Conservation (phyloP, 2,888 invertebrate species). For the Neoascia interrupta region DNA sequence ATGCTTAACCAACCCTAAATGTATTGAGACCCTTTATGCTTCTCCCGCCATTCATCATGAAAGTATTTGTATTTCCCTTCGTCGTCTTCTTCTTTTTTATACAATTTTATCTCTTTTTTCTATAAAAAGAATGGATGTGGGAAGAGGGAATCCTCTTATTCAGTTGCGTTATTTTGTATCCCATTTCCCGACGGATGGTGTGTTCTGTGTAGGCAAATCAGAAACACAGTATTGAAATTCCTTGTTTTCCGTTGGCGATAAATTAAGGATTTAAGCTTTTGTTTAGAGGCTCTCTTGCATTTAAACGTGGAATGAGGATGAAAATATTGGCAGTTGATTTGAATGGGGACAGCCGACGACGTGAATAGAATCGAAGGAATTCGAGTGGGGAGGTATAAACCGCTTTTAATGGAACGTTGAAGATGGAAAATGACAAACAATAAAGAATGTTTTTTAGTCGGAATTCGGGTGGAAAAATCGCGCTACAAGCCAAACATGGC, state of each 20-base stretch:
- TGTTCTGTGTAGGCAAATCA: slow-evolving; percentile 19
- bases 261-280: slow-evolving; percentile 22
- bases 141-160: not conserved
- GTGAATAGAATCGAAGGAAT: not conserved
- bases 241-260: slow-evolving; percentile 28
- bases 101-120: too few species aligned
- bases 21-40: slow-evolving; percentile 31
- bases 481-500: not conserved
- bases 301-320: not conserved
- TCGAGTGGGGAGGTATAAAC: not conserved
- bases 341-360: slow-evolving; percentile 10
- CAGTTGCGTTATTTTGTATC: slow-evolving; percentile 1
- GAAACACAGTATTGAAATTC: slow-evolving; percentile 24
- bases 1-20: slow-evolving; percentile 44
- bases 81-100: slow-evolving; percentile 1
- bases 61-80: slow-evolving; percentile 14
- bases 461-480: not conserved
- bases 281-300: slow-evolving; percentile 15
- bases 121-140: too few species aligned
- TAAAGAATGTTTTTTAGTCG: too few species aligned
- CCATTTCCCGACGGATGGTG: not conserved
- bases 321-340: slow-evolving; percentile 38
- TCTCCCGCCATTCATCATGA: slow-evolving; percentile 30
- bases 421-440: not conserved
- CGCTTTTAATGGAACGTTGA: slow-evolving; percentile 15